Base-by-base conservation (phyloP, 2,797 vertebrate species). In the Macroramphosus scolopax region DNA sequence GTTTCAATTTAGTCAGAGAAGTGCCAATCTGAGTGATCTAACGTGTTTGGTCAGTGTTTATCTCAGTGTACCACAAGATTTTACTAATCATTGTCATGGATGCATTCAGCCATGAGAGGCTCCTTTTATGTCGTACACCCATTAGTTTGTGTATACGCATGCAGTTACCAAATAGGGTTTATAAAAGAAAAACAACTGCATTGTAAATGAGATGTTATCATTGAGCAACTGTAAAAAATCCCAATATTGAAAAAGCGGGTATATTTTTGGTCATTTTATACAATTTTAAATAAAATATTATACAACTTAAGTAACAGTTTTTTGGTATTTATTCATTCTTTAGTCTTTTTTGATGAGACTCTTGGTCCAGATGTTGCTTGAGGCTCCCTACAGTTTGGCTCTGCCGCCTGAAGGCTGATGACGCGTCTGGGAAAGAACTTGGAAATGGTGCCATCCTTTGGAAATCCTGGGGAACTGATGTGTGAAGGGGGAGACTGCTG, bases 381-480 rank as follows among this genome's bases (percentile, higher is more conserved):
- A n/a, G n/a, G n/a, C n/a, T n/a, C n/a, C n/a, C n/a, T n/a, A n/a
- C n/a, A n/a, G n/a, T n/a, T n/a, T n/a, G n/a, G n/a, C n/a, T n/a
- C n/a, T n/a, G n/a, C n/a, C n/a, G n/a, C n/a, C 38, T 8, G 1
- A 9, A 11, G 9, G 17, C 30, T 26, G 30, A 0, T n/a, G n/a
- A 3, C 33, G 5, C 16, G 14, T 28, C 22, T 5, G 1, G 1
- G 17, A 12, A 68, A 54, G 14, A 29, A 45, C 52, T 32, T 77
- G 80, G 45, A 71, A 68, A 80, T 78, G 63, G 77, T 25, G 84
- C 86, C 86, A 78, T 68, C 86, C 31, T 54, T 48, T 67, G 86
- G 84, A 74, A 1, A 34, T 53, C 5, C 12, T 0, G 18, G 6
- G 51, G 48, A 75, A 81, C 26, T 76, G 71, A 37, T 3, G 48